Base-by-base conservation (phyloP, 2,797 vertebrate species). In the Argentina silus region DNA sequence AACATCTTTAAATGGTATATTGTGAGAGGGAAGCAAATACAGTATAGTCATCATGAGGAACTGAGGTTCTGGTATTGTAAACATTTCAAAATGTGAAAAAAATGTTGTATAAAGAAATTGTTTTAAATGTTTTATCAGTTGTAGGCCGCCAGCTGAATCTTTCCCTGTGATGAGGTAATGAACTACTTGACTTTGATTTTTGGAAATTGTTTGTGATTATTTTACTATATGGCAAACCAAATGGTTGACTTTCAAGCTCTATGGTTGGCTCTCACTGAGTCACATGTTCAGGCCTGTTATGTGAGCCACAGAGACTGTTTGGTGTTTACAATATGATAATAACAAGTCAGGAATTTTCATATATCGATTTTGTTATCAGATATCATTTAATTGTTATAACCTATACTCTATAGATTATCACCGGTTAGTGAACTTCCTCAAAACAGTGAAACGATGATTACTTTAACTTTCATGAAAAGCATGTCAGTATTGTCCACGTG, bases 401-500 rank as follows among this genome's bases (percentile, higher is more conserved):
- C 82, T 84, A 83, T 84, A 86, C 85, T 88, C 80, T 79, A 88
- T 74, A 3, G 73, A 82, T 74, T 79, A 67, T 83, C 78, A 78
- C 81, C 64, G 82, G 82, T 85, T 88, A 85, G 79, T 67, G n/a
- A 51, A 15, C 47, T 67, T 61, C 57, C 21, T 53, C 14, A 75
- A 82, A 83, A 74, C 69, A 78, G 68, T 74, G 73, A 83, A 79
- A 89, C 68, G 66, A 86, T 69, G 72, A 14, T 71, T 83, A 83
- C 91, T 84, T 83, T 51, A 83, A 75, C 78, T 86, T 83, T 81
- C 83, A 89, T 87, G 88, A 90, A 86, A 92, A 92, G 93, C 93
- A 94, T 94, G 93, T 94, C 89, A 88, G 88, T 93, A 93, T 93
- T 59, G 92, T 93, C 92, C 91, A 89, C 81, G 90, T 93, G 93